Evolutionary conservation across 2,797 vertebrate genomes (phyloP).

Genomic region (Lacerta viridis): DNA sequence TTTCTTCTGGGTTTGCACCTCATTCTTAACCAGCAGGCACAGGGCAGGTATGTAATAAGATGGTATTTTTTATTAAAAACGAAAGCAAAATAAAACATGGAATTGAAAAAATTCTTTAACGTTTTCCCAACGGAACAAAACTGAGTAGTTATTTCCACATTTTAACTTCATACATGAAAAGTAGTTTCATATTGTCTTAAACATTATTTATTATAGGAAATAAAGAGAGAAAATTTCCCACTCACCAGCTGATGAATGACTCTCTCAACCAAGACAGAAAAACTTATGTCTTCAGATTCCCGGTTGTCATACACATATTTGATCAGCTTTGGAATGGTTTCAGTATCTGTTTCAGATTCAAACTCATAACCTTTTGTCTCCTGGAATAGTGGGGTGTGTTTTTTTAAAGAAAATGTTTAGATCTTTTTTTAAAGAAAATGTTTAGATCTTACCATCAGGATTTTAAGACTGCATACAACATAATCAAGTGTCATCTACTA

Average conservation of each 20-base stretch:
- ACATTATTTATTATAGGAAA: background rate
- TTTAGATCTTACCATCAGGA: conserved; percentile 19
- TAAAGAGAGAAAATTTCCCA: conserved; percentile 27
- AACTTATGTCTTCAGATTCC: conserved; percentile 86
- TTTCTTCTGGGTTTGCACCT: background rate
- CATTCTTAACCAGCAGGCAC: background rate
- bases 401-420: background rate
- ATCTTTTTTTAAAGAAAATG: background rate
- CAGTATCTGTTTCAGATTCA: conserved; percentile 97
- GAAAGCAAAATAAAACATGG: background rate
- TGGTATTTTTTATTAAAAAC: background rate
- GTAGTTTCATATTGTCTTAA: conserved; percentile 20
- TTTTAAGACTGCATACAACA: conserved; percentile 2
- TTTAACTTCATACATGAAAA: background rate
- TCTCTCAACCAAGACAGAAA: conserved; percentile 92
- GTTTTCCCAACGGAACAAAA: background rate
- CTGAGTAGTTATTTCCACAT: background rate
- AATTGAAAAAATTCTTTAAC: background rate
- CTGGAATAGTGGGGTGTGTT: conserved; percentile 74
- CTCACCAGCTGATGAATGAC: conserved; percentile 96
- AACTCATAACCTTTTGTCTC: conserved; percentile 94
- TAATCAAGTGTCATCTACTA: background rate
- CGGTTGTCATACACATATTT: conserved; percentile 97
- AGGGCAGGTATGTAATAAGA: background rate
- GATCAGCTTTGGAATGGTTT: conserved; percentile 96